A percentile compares a stretch with the other conserved stretches of the same genome.
phyloP scores from a whole-genome alignment of 2,888 invertebrate species.

The Thumatha senex region DNA sequence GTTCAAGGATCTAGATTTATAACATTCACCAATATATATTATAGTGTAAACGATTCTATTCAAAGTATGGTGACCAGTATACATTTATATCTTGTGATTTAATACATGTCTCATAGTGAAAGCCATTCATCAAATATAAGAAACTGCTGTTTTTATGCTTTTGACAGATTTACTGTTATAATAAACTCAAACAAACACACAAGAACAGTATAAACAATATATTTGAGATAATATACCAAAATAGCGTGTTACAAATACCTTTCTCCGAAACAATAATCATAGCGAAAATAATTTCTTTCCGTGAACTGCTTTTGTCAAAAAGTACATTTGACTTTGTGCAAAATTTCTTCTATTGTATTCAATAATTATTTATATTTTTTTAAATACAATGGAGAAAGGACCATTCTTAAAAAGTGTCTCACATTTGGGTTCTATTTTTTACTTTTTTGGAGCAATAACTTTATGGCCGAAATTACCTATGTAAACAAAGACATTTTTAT shows the following conservation, averaged over 20 bases:
- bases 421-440: conserved; percentile 76
- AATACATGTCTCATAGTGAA: no score
- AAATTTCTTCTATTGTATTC: conserved; percentile 48
- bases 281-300: conserved; percentile 45
- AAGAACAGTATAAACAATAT: conserved; percentile 1
- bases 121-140: no score
- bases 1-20: no score
- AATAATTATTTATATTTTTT: conserved; percentile 42
- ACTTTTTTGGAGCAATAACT: conserved; percentile 64
- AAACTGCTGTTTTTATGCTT: no score
- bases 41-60: no score
- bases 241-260: conserved; percentile 24
- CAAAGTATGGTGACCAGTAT: no score
- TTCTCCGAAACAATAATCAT: conserved; percentile 22
- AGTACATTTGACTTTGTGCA: conserved; percentile 52
- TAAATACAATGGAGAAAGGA: conserved; percentile 35
- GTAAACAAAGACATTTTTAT: conserved; percentile 75
- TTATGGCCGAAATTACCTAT: conserved; percentile 51
- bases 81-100: no score
- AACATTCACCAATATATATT: no score
- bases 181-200: background rate
- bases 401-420: conserved; percentile 51
- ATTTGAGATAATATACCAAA: background rate
- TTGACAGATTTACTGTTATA: no score
- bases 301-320: conserved; percentile 36